phyloP scores from a whole-genome alignment of 1,140 invertebrate species.

The Cyrtorhinus lividipennis region DNA sequence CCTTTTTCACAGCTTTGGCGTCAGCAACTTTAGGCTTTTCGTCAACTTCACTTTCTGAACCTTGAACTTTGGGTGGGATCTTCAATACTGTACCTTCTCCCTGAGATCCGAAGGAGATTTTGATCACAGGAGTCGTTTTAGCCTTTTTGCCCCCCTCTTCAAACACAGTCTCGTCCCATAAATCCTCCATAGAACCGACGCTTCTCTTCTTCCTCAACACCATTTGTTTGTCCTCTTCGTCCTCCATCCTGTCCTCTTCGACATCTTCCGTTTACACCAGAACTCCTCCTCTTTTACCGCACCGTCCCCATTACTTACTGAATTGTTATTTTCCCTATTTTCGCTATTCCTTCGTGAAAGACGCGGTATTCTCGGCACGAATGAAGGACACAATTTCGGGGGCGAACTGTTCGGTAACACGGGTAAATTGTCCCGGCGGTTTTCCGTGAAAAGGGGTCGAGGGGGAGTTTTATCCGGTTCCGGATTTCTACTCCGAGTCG shows the following conservation, averaged over 20 bases:
- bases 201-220: slow-evolving; percentile 41
- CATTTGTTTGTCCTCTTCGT: slow-evolving; percentile 26
- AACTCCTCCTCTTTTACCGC: slow-evolving; percentile 13
- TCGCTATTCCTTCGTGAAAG: slow-evolving; percentile 21
- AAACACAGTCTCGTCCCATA: slow-evolving; percentile 45
- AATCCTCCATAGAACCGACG: slow-evolving; percentile 43
- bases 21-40: slow-evolving; percentile 24
- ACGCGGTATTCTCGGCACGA: slow-evolving; percentile 48
- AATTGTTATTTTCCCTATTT: slow-evolving; percentile 35
- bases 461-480: slow-evolving; percentile 27
- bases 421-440: slow-evolving; percentile 25
- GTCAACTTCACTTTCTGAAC: slow-evolving; percentile 30
- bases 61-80: slow-evolving; percentile 56
- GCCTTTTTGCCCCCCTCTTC: slow-evolving; percentile 33
- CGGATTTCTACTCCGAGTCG: slow-evolving; percentile 30
- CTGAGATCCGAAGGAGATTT: slow-evolving; percentile 68
- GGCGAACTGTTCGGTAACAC: slow-evolving; percentile 18
- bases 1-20: slow-evolving; percentile 56
- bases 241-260: slow-evolving; percentile 31
- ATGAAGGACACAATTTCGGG: slow-evolving; percentile 33
- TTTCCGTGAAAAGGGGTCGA: slow-evolving; percentile 29
- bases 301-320: slow-evolving; percentile 3
- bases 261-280: slow-evolving; percentile 26
- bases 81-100: slow-evolving; percentile 76
- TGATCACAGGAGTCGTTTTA: slow-evolving; percentile 36